Conservation (phyloP, 2,113 vertebrate genomes). For the Psilopogon haemacephalus region DNA sequence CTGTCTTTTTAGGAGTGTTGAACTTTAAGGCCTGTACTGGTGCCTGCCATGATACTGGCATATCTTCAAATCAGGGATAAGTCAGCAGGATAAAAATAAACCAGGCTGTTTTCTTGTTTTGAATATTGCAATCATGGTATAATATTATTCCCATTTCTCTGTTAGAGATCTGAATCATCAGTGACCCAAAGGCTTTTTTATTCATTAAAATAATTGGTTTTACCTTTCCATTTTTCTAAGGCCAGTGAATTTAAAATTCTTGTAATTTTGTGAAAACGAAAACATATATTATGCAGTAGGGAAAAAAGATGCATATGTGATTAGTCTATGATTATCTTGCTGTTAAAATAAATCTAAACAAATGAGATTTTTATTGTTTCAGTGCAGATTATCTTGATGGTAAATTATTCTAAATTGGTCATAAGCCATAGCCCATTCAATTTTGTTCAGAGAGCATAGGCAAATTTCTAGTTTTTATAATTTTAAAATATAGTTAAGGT, state of each 20-base stretch:
- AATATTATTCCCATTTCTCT: not conserved
- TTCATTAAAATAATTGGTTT: conserved; percentile 48
- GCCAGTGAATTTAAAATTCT: conserved; percentile 29
- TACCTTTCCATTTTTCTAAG: conserved; percentile 42
- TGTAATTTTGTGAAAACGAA: conserved; percentile 59
- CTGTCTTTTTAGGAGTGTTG: not conserved
- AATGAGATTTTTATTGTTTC: conserved; percentile 55
- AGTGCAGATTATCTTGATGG: conserved; percentile 16
- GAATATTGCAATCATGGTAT: not conserved
- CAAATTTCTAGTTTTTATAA: conserved; percentile 18
- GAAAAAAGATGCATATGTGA: conserved; percentile 30
- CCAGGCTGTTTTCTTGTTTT: not conserved
- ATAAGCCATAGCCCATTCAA: conserved; percentile 19
- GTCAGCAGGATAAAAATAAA: not conserved
- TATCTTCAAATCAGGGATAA: not conserved
- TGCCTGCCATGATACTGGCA: not conserved
- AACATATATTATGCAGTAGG: conserved; percentile 25
- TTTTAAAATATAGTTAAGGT: conserved; percentile 12
- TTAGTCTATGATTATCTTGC: conserved; percentile 49
- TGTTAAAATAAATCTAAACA: conserved; percentile 57
- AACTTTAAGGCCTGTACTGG: not conserved
- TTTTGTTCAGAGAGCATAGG: not conserved
- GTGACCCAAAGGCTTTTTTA: conserved; percentile 17
- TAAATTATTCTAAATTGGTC: conserved; percentile 54
- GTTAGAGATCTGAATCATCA: conserved; percentile 14